Conservation (phyloP, 2,888 invertebrate genomes). For the Leucoptera coffeella region DNA sequence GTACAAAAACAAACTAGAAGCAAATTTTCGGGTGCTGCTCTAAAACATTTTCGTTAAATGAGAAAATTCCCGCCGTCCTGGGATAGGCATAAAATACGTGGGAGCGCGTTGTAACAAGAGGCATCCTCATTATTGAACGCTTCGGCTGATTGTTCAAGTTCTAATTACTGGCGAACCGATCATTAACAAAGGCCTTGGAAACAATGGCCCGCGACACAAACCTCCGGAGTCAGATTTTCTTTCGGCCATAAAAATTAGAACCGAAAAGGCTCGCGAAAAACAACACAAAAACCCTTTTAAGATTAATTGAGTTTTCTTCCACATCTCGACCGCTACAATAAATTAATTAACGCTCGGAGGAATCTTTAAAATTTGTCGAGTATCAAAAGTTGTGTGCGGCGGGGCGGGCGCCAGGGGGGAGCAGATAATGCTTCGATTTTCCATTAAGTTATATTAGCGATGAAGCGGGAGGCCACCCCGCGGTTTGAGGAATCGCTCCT, state of each 20-base stretch:
- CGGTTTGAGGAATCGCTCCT: constrained; percentile 24
- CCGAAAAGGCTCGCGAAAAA: constrained; percentile 34
- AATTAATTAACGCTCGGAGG: constrained; percentile 51
- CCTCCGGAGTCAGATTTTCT: constrained; percentile 31
- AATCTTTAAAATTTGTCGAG: constrained; percentile 49
- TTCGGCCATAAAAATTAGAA: constrained; percentile 21
- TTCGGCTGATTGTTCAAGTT: constrained; percentile 32
- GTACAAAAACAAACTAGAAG: too few relatives aligned
- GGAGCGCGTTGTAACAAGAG: too few relatives aligned
- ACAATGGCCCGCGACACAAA: constrained; percentile 26
- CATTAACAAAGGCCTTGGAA: constrained; percentile 22
- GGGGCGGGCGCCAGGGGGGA: constrained; percentile 11
- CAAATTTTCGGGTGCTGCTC: too few relatives aligned
- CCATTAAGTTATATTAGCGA: constrained; percentile 47
- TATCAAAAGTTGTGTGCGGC: constrained; percentile 36
- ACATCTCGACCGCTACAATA: constrained; percentile 46
- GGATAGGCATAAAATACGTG: too few relatives aligned
- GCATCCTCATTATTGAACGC: constrained; percentile 10
- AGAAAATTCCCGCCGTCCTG: too few relatives aligned
- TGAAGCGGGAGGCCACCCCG: constrained; percentile 27
- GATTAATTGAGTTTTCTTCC: constrained; percentile 54
- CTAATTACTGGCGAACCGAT: constrained; percentile 33
- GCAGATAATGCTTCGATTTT: constrained; percentile 49
- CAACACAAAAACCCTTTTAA: constrained; percentile 54
- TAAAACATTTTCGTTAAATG: too few relatives aligned